Evolutionary conservation across 2,797 vertebrate genomes (phyloP).

Genomic region (Vespertilio murinus): DNA sequence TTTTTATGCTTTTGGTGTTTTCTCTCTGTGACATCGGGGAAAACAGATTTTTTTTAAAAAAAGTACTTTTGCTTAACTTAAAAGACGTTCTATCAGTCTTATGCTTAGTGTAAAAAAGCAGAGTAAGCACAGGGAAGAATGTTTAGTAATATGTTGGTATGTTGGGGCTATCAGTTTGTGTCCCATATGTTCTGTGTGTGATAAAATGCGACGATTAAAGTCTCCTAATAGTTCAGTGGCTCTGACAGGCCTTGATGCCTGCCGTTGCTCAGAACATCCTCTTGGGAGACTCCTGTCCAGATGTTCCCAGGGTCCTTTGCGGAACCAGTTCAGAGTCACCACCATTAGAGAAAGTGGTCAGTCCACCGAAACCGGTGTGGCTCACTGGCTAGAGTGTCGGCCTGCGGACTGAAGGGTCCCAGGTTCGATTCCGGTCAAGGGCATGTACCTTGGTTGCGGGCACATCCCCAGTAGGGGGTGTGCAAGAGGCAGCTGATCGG

Average conservation of each 20-base stretch:
- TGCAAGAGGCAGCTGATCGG: no score
- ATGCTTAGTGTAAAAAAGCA: not conserved
- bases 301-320: not conserved
- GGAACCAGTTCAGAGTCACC: not conserved
- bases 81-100: not conserved
- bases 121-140: not conserved
- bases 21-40: not conserved
- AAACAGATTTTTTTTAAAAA: not conserved
- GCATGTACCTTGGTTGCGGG: no score
- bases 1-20: slow-evolving; percentile 16
- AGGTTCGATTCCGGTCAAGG: no score
- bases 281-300: not conserved
- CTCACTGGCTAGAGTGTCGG: no score
- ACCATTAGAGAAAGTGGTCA: not conserved
- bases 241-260: not conserved
- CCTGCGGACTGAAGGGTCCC: no score
- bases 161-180: not conserved
- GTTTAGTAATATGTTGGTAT: not conserved
- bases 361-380: no score
- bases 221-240: not conserved
- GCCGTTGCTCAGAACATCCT: not conserved
- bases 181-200: slow-evolving; percentile 6
- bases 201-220: not conserved
- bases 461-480: no score
- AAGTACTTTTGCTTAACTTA: not conserved